Percentiles rank a stretch among this genome's conserved stretches.
These are phyloP conservation scores for Pollenia angustigena DNA, from an alignment of 2,888 invertebrate genomes.

Conservation along the genomic window DNA sequence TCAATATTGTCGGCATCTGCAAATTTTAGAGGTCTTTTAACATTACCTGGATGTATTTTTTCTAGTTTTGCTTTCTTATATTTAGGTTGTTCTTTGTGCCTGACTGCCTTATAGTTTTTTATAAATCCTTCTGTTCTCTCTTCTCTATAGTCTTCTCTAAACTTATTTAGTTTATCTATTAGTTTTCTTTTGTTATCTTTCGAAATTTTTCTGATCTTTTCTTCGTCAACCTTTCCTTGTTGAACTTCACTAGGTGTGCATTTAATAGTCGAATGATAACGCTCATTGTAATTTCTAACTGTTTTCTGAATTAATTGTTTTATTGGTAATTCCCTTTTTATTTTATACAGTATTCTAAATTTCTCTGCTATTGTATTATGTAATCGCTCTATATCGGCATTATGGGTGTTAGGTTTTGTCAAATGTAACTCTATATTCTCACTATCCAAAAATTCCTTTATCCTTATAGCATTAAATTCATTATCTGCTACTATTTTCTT, in stretches of 20 bases:
- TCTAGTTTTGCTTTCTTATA: slow-evolving; percentile 47
- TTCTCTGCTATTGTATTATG: slow-evolving; percentile 2
- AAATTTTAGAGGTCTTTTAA: slow-evolving; percentile 69
- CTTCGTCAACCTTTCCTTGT: too few species aligned
- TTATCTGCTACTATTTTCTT: slow-evolving; percentile 3
- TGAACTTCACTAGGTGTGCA: not conserved
- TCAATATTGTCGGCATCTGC: slow-evolving; percentile 24
- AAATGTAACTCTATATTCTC: not conserved
- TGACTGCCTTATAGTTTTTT: slow-evolving; percentile 23
- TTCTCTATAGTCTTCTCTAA: slow-evolving; percentile 23
- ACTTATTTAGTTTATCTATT: slow-evolving; percentile 41
- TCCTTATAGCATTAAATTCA: not conserved
- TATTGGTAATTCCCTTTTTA: slow-evolving; percentile 39
- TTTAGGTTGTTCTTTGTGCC: slow-evolving; percentile 22
- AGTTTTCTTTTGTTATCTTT: slow-evolving; percentile 53
- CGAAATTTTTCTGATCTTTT: too few species aligned
- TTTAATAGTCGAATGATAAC: not conserved
- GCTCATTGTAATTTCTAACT: slow-evolving; percentile 39
- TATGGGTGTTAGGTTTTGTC: not conserved
- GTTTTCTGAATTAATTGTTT: slow-evolving; percentile 48
- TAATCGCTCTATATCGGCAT: too few species aligned
- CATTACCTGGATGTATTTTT: slow-evolving; percentile 63
- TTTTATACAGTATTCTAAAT: not conserved
- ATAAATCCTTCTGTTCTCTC: slow-evolving; percentile 40
- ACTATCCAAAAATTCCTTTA: not conserved